Conservation (phyloP, 2,113 vertebrate genomes). For the Dasyornis broadbenti region DNA sequence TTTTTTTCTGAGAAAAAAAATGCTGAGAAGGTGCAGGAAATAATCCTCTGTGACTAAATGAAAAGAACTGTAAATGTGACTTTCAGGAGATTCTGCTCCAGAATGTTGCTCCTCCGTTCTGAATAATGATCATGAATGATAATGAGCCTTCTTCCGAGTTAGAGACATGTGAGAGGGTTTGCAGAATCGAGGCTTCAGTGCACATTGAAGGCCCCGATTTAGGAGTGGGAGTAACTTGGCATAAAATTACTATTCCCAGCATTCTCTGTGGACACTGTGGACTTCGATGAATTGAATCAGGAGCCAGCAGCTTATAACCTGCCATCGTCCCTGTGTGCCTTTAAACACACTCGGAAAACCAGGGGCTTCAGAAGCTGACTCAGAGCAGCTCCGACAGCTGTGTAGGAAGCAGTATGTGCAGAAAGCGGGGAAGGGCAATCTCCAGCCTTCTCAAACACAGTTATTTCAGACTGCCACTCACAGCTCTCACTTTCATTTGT, state of each 20-base stretch:
- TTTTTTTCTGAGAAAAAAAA: background rate
- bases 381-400: slow-evolving; percentile 20
- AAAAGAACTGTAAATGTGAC: background rate
- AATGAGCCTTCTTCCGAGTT: background rate
- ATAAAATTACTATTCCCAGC: slow-evolving; percentile 9
- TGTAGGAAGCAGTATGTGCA: slow-evolving; percentile 9
- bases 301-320: background rate
- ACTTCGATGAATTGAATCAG: background rate
- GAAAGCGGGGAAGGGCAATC: background rate
- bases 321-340: background rate
- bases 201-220: background rate
- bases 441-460: background rate
- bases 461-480: background rate
- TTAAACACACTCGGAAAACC: background rate
- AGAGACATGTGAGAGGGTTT: background rate
- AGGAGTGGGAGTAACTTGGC: background rate
- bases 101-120: background rate
- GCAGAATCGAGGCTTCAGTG: background rate
- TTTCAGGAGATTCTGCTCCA: background rate
- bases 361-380: slow-evolving; percentile 10
- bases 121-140: background rate
- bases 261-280: background rate
- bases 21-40: background rate
- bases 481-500: background rate
- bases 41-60: background rate